These are phyloP conservation scores for Rhynchomys soricoides DNA, from an alignment of 2,113 vertebrate species.

Conservation along the genomic window DNA sequence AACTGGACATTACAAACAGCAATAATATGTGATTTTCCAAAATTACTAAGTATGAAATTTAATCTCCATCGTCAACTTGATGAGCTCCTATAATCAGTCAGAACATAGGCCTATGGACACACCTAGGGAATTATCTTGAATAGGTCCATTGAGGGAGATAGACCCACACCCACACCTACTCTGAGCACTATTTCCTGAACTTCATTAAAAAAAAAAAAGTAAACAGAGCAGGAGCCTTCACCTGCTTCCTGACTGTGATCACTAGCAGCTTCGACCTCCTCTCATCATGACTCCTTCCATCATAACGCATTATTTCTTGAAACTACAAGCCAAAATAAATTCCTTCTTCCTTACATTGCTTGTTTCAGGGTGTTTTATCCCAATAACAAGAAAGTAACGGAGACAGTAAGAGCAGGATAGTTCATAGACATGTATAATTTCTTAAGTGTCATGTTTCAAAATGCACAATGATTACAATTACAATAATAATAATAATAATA, in stretches of 20 bases:
- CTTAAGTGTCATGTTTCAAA: not conserved
- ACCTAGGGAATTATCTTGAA: not conserved
- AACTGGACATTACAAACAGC: not conserved
- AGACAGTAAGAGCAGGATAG: not conserved
- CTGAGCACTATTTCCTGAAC: not conserved
- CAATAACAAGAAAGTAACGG: not conserved
- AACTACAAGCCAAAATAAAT: not conserved
- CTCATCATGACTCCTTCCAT: not conserved
- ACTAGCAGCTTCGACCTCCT: not conserved
- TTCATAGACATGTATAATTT: not conserved
- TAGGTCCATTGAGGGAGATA: not conserved
- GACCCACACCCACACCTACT: not conserved
- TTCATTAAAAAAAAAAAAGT: not conserved
- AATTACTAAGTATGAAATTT: not conserved
- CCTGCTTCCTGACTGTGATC: not conserved
- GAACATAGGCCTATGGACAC: not conserved
- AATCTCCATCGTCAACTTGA: not conserved
- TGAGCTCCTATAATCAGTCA: no score
- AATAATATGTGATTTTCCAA: not conserved
- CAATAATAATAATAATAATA: not conserved
- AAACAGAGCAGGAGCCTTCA: not conserved
- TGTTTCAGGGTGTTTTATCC: not conserved
- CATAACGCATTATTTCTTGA: not conserved
- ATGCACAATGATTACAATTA: not conserved
- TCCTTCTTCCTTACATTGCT: not conserved